Conservation (phyloP, 2,113 vertebrate species). For the Struthidea cinerea region DNA sequence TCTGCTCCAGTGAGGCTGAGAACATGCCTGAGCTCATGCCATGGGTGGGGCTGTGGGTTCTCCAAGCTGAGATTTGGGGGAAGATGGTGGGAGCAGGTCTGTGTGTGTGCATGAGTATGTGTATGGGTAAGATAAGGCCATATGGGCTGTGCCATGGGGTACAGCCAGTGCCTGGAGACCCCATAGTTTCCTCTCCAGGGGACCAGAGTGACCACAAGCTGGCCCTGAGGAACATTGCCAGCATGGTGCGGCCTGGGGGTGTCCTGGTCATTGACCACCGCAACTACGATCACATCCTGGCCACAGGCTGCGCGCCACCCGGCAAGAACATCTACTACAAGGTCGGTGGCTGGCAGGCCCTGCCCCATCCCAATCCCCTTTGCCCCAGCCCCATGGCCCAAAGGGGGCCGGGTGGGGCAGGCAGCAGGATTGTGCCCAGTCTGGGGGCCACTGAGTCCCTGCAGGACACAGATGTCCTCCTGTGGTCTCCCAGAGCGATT, state of each 20-base stretch:
- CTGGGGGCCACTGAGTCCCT: background rate
- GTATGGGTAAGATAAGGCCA: background rate
- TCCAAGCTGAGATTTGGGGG: background rate
- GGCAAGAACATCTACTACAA: slow-evolving; percentile 99
- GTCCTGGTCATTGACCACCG: slow-evolving; percentile 94
- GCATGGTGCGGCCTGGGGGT: slow-evolving; percentile 89
- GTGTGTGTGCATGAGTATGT: background rate
- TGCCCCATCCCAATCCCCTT: background rate
- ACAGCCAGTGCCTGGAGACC: background rate
- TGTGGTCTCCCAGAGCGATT: slow-evolving; percentile 80
- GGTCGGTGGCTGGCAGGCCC: slow-evolving; percentile 64
- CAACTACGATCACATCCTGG: slow-evolving; percentile 95
- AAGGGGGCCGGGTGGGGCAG: rapidly evolving
- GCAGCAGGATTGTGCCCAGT: background rate
- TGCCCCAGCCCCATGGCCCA: background rate
- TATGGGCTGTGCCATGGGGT: background rate
- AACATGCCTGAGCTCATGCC: background rate
- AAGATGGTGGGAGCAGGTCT: background rate
- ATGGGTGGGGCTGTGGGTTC: background rate
- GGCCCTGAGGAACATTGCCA: slow-evolving; percentile 90
- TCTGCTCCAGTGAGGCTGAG: background rate
- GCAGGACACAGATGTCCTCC: background rate
- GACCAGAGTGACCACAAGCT: slow-evolving; percentile 93
- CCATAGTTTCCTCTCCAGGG: slow-evolving; percentile 65
- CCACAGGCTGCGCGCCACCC: slow-evolving; percentile 84